Base-by-base conservation (phyloP, 2,113 vertebrate genomes). In the Syrrhaptes paradoxus region DNA sequence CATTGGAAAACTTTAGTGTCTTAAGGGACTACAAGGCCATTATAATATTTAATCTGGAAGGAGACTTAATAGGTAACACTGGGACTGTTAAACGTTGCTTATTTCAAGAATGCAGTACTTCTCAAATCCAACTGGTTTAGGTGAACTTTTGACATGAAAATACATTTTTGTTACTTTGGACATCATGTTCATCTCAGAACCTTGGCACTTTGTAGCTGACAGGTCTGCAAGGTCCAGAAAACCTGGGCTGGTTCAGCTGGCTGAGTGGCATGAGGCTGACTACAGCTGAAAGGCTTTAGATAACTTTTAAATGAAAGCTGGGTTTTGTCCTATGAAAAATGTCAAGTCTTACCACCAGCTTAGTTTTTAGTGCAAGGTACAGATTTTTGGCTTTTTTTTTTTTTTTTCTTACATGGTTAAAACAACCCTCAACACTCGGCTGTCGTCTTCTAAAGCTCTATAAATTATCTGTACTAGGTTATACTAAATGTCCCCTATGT, bases 401-500 rank as follows among this genome's bases (percentile, higher is more conserved):
- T n/a, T 32, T 67, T 92, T 93, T 92, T 70, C 28, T 81, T 76
- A 11, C 13, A 4, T 45, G 15, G 21, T 93, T 94, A 80, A 81
- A 92, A 90, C 84, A 92, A 32, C 51, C 9, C 6, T 87, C 21
- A 58, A 6, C 9, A 11, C 18, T 86, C 85, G 67, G 31, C 75
- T 90, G 68, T 90, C 29, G 1, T 89, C 62, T 94, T 93, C 54
- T 78, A 38, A 65, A 85, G 51, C 72, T 68, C 75, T 52, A 1
- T 89, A 84, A 90, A 79, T 89, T 72, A 71, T 59, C 34, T 91
- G 36, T 81, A 34, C 58, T 74, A 67, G 8, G 43, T 90, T 48
- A 48, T 91, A 75, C 82, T 67, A 41, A 51, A 46, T 97, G 96
- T 96, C 93, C 49, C 75, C 43, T 62, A 62, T 7, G 3, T 95